Evolutionary conservation across 2,113 vertebrate genomes (phyloP), one percentile per base, ranked within the genome.

Genomic region (Daboia siamensis): DNA sequence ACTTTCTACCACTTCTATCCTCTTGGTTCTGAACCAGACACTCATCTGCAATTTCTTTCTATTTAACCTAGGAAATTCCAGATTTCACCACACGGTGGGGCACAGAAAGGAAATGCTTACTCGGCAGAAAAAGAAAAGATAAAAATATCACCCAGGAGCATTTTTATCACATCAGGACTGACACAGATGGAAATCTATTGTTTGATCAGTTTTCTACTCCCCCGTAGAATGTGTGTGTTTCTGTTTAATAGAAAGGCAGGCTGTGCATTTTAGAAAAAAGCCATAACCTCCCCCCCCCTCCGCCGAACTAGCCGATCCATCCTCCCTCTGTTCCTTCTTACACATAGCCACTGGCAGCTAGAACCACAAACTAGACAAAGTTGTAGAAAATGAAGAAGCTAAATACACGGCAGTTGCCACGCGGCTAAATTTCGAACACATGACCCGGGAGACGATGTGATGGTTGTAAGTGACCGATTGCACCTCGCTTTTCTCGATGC

Each of bases 41-140:
- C 39, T 21, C 17, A 21, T 80, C 74, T 21, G 57, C 64, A 55
- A 5, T 26, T 39, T 56, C 87, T 15, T 11, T 39, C 39, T 29
- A 2, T 26, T 88, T 15, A 21, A 57, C 24, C 15, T 89, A 55
- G 64, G 7, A 56, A 93, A n/a, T 90, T 21, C 74, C 88, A 64
- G 48, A 44, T 52, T 33, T 46, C 15, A 23, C 92, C 92, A 93
- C 92, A 90, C 26, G 92, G 56, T 48, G 92, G 92, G 17, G 48
- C 46, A 12, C 23, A 26, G 8, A 0, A 33, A 44, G 44, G 13
- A 90, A 90, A 93, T 54, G 88, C 92, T 93, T 90, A 59, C 44
- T 90, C 74, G 64, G 74, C 74, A 86, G 74, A 64, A 84, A 52
- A 92, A 3, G 23, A 86, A 56, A 51, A 52, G 92, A 52, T 23